Evolutionary conservation across 2,888 invertebrate species (phyloP), one percentile per base, ranked within the genome.

Genomic region (Tricholauxania praeusta): DNA sequence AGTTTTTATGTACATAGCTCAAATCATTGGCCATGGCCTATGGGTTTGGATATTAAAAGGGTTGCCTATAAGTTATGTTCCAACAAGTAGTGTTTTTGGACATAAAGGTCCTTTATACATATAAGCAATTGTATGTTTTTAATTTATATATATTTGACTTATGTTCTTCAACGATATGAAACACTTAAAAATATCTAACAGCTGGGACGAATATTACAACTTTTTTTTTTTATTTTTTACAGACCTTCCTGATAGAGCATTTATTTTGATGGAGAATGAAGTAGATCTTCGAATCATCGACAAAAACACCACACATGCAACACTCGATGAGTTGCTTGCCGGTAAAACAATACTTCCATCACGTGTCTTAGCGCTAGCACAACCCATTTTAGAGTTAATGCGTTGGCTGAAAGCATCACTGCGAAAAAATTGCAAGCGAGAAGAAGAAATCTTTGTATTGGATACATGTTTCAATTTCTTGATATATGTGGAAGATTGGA

Each of bases 191-290:
- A 19, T 17, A 59, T n/a, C 4, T n/a, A n/a, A 22, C 14, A 3
- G 14, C 5, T 6, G 15, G n/a, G n/a, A 5, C 52, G 4, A 52
- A 52, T 5, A 15, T 0, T 49, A 48, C 19, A 32, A 12, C 19
- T 62, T 55, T 19, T 5, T 7, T n/a, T 19, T 51, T 19, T 17
- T 28, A 3, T 14, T 51, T 7, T n/a, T 76, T 78, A 0, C 73
- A 87, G 88, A 84, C n/a, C 78, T 87, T 5, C 88, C 87, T 5
- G 81, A 84, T 66, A 81, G 81, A 65, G 81, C 87, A 0, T 87
- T 83, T 64, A 78, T 87, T 22, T 74, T 87, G 10, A 84, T 85
- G 83, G 87, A 87, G 68, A 81, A 83, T 3, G 87, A 86, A 67
- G 84, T 87, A 10, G 84, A 86, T 59, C 69, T 85, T 14, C 82